Evolutionary conservation across 1,140 invertebrate species (phyloP).

Genomic region (Cyclina sinensis): DNA sequence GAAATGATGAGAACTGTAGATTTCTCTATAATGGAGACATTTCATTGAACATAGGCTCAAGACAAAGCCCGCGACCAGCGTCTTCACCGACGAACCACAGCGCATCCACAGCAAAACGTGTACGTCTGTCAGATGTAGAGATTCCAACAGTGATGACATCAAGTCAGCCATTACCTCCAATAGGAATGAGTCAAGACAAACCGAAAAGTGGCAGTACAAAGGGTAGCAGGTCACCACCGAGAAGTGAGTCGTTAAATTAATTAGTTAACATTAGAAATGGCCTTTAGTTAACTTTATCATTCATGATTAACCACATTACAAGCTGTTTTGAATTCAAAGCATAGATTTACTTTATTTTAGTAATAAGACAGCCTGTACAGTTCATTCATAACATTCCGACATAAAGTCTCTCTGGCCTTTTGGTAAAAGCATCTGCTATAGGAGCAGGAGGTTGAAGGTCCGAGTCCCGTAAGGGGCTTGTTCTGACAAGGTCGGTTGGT

Average conservation of each 20-base stretch:
- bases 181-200: slow-evolving; percentile 39
- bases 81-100: slow-evolving; percentile 68
- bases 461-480: too few species aligned
- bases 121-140: slow-evolving; percentile 69
- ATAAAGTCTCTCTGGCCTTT: too few species aligned
- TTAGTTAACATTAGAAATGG: too few species aligned
- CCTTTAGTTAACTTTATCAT: too few species aligned
- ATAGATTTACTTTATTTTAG: too few species aligned
- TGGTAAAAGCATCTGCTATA: too few species aligned
- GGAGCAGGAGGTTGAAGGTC: not conserved
- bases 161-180: slow-evolving; percentile 75
- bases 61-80: slow-evolving; percentile 59
- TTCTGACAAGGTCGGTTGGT: too few species aligned
- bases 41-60: slow-evolving; percentile 36
- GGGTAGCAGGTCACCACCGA: slow-evolving; percentile 51
- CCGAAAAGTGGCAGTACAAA: slow-evolving; percentile 42
- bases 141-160: slow-evolving; percentile 62
- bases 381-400: too few species aligned
- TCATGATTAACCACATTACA: too few species aligned
- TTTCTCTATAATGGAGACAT: not conserved
- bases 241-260: slow-evolving; percentile 40
- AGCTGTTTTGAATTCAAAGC: too few species aligned
- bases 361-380: too few species aligned
- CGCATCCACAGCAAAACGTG: slow-evolving; percentile 66
- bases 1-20: too few species aligned